These are phyloP conservation scores for Macrotis lagotis DNA, from an alignment of 2,113 vertebrate species.

Conservation along the genomic window DNA sequence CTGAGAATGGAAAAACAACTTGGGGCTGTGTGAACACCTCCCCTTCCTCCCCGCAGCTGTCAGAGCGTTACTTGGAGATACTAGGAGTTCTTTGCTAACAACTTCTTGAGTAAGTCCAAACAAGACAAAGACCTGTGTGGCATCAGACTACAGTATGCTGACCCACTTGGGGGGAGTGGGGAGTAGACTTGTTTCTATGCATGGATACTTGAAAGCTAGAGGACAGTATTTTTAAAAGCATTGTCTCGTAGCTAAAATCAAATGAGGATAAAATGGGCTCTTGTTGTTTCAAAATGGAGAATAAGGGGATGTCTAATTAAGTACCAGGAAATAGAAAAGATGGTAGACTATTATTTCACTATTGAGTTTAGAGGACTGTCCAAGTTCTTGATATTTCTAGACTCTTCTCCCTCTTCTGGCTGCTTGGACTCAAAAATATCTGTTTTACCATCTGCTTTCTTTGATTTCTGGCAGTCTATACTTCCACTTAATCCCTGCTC, in stretches of 20 bases:
- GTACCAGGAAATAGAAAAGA: background rate
- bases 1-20: constrained; percentile 28
- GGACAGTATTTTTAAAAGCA: background rate
- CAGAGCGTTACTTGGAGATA: background rate
- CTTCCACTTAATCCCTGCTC: background rate
- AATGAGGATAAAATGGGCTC: constrained; percentile 1
- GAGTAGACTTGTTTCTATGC: constrained; percentile 4
- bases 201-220: constrained; percentile 33
- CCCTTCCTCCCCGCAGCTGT: background rate
- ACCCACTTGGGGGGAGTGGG: background rate
- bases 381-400: background rate
- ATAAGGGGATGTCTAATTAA: background rate
- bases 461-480: background rate
- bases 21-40: background rate
- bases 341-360: background rate
- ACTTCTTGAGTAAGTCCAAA: constrained; percentile 2
- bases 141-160: background rate
- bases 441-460: background rate
- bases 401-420: background rate
- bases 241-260: background rate
- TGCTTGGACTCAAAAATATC: background rate
- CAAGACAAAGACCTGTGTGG: background rate
- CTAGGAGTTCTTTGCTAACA: background rate
- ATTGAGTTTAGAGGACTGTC: background rate
- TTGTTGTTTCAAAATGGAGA: background rate